These are phyloP conservation scores for Megalurothrips usitatus DNA, from an alignment of 2,888 invertebrate genomes.

Conservation along the genomic window DNA sequence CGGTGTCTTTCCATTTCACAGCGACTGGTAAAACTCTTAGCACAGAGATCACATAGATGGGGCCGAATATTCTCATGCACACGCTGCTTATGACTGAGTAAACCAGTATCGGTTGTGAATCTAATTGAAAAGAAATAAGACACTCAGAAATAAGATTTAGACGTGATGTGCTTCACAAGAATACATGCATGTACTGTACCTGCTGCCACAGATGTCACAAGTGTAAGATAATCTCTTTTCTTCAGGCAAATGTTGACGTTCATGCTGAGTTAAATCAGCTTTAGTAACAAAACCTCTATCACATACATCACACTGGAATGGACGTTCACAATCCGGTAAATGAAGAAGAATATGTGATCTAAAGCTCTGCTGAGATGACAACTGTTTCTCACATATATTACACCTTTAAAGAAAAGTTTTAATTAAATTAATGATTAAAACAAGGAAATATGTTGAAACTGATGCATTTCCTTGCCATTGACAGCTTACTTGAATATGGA, in stretches of 20 bases:
- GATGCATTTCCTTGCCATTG: not conserved
- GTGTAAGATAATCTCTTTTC: constrained; percentile 32
- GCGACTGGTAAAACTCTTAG: not conserved
- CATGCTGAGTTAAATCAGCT: constrained; percentile 30
- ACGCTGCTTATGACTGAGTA: constrained; percentile 28
- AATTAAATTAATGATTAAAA: not conserved
- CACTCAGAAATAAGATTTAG: no score
- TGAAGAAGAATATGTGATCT: constrained; percentile 30
- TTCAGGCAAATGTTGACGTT: constrained; percentile 33
- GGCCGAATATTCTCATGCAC: constrained; percentile 31
- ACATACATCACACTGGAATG: constrained; percentile 31
- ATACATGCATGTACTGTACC: not conserved
- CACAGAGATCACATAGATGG: not conserved
- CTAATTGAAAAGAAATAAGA: no score
- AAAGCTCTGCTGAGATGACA: constrained; percentile 4
- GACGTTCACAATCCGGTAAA: constrained; percentile 31
- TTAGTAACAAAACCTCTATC: constrained; percentile 33
- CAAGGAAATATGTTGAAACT: not conserved
- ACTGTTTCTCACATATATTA: constrained; percentile 27
- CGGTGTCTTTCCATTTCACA: not conserved
- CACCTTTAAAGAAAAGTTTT: constrained; percentile 10
- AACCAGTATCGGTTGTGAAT: no score
- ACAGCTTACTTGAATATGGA: not conserved
- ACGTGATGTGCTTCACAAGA: no score
- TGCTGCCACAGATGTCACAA: constrained; percentile 33